phyloP scores from a whole-genome alignment of 2,113 vertebrate species.

The Heterotilapia buettikoferi region DNA sequence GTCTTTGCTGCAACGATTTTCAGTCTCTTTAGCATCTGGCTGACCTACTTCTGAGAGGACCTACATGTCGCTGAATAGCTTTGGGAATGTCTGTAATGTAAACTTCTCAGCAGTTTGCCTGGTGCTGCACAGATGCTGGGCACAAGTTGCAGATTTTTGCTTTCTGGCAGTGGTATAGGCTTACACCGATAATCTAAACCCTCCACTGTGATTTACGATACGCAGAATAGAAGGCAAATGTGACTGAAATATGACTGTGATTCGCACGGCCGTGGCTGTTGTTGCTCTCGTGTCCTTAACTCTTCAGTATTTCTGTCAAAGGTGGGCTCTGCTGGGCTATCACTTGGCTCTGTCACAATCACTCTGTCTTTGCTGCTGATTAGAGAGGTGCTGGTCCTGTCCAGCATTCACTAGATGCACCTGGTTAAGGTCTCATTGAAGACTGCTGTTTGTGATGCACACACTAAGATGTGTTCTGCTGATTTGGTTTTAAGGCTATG shows the following conservation, averaged over 20 bases:
- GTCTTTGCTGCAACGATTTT: background rate
- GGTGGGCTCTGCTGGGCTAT: background rate
- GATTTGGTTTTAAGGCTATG: background rate
- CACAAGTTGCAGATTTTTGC: background rate
- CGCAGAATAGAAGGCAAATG: background rate
- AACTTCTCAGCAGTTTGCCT: conserved; percentile 10
- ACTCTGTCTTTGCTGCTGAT: background rate
- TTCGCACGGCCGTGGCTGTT: background rate
- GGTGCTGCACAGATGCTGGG: conserved; percentile 1
- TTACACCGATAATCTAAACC: background rate
- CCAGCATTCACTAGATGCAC: background rate
- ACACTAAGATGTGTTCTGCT: background rate
- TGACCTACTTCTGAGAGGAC: conserved; percentile 12
- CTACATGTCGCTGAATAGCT: conserved; percentile 1
- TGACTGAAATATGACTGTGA: background rate
- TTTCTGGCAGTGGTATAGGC: background rate
- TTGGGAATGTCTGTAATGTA: background rate
- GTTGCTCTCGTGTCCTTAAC: background rate
- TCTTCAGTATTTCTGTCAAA: background rate
- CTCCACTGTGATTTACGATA: background rate
- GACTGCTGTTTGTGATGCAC: background rate
- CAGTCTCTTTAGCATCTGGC: background rate
- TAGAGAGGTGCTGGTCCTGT: background rate
- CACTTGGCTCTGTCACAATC: background rate
- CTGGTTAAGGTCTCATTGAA: background rate